Evolutionary conservation across 2,797 vertebrate genomes (phyloP), one percentile per base, ranked within the genome.

Genomic region (Coccyzus lansbergi): DNA sequence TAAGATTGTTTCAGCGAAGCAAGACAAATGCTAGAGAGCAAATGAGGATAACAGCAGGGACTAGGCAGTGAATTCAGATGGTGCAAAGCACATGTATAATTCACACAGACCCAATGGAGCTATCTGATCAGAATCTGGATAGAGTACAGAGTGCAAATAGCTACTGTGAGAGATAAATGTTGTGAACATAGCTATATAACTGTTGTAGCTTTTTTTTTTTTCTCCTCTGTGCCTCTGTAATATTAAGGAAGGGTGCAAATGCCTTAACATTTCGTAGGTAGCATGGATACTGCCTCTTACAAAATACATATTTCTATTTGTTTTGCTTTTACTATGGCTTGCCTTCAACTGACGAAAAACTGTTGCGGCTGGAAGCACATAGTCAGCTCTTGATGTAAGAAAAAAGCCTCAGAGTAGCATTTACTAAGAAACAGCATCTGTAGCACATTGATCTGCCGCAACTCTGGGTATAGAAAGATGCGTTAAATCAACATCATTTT

Each of bases 31-130:
- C 40, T 52, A 40, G 53, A 59, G 60, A 55, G 53, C 15, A 89
- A 42, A 85, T 86, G 36, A 91, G 87, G 86, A 71, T 51, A 93
- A 55, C 72, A 64, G 53, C 69, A 87, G 64, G 68, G 65, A 80
- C 62, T 64, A n/a, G 53, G 40, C 58, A 49, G 21, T 48, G 62
- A 80, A 88, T 85, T 88, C 64, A 91, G 70, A 49, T 0, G 4
- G 20, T 55, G 34, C 33, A 40, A 69, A 91, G 38, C 22, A 59
- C 62, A 72, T 25, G 44, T 4, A 20, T 7, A 28, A 42, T 18
- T 88, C 42, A 70, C 64, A 90, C 31, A 69, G 4, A 64, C 19
- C 20, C 25, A 6, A 0, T 21, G 33, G 53, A 86, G 48, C 16
- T 19, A 12, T 48, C 40, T 86, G 55, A 15, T 6, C 4, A 7